These are phyloP conservation scores for Hippoglossus hippoglossus DNA, from an alignment of 2,797 vertebrate species.

Conservation along the genomic window DNA sequence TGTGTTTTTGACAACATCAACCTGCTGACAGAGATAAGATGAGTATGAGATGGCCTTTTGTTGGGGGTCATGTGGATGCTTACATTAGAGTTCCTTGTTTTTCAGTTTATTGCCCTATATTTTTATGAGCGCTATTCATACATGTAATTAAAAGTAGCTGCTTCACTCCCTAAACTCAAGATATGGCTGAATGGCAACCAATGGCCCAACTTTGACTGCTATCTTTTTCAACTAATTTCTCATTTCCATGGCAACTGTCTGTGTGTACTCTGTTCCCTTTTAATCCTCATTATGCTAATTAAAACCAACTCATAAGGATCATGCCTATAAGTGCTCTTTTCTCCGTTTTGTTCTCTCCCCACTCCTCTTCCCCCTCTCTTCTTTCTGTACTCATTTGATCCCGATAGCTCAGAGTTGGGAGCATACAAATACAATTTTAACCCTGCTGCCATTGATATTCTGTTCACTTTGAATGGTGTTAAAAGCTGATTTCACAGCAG, in stretches of 20 bases:
- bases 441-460: slow-evolving; percentile 51
- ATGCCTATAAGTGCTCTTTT: slow-evolving; percentile 68
- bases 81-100: too few relatives aligned
- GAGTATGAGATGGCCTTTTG: not conserved
- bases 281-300: slow-evolving; percentile 73
- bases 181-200: slow-evolving; percentile 33
- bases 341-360: slow-evolving; percentile 51
- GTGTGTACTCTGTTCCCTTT: slow-evolving; percentile 45
- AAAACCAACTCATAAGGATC: slow-evolving; percentile 63
- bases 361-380: slow-evolving; percentile 47
- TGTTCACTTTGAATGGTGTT: slow-evolving; percentile 57
- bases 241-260: slow-evolving; percentile 70
- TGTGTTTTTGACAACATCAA: not conserved
- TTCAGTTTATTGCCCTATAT: too few relatives aligned
- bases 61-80: too few relatives aligned
- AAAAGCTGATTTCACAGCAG: slow-evolving; percentile 67
- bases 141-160: too few relatives aligned
- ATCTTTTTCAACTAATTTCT: slow-evolving; percentile 49
- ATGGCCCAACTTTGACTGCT: slow-evolving; percentile 32
- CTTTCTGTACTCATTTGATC: slow-evolving; percentile 62
- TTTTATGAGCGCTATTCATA: too few relatives aligned
- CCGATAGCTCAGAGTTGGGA: slow-evolving; percentile 37
- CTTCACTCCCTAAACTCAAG: not conserved
- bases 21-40: not conserved
- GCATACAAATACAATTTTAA: slow-evolving; percentile 66